A percentile compares a stretch with the other conserved stretches of the same genome.
Evolutionary conservation across 2,113 vertebrate species (phyloP).

Genomic region (Perca schrenkii): DNA sequence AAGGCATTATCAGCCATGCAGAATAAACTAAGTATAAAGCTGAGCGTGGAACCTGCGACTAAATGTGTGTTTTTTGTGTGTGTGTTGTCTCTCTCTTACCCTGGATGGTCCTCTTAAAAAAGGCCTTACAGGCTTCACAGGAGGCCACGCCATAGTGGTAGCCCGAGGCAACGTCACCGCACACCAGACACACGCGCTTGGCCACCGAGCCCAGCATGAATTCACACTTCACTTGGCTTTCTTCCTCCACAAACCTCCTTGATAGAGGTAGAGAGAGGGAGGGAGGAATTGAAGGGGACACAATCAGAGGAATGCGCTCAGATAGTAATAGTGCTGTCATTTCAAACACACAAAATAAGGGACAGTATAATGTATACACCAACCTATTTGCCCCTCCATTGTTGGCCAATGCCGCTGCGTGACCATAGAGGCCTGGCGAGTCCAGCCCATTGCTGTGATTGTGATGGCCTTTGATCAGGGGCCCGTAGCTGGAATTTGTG

Average conservation of each 20-base stretch:
- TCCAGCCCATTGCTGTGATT: slow-evolving; percentile 90
- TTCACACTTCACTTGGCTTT: slow-evolving; percentile 83
- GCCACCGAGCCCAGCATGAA: slow-evolving; percentile 90
- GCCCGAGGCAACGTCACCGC: slow-evolving; percentile 83
- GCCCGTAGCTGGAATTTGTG: slow-evolving; percentile 96
- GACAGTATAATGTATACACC: not conserved
- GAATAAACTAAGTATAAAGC: slow-evolving; percentile 44
- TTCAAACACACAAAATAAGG: slow-evolving; percentile 13
- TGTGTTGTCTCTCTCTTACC: slow-evolving; percentile 75
- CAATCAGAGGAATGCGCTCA: not conserved
- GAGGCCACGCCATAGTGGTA: slow-evolving; percentile 86
- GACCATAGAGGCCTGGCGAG: slow-evolving; percentile 88
- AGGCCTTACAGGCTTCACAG: slow-evolving; percentile 86
- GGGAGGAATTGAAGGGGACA: not conserved
- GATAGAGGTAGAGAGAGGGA: not conserved
- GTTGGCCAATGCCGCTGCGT: slow-evolving; percentile 51
- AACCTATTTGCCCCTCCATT: slow-evolving; percentile 71
- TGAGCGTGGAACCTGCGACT: not conserved
- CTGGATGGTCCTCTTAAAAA: slow-evolving; percentile 87
- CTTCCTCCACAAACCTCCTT: slow-evolving; percentile 76
- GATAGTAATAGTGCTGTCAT: not conserved
- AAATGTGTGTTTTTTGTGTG: not conserved
- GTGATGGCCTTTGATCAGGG: slow-evolving; percentile 89
- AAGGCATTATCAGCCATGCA: slow-evolving; percentile 42
- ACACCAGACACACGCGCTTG: slow-evolving; percentile 85